Base-by-base conservation (phyloP, 2,113 vertebrate species). In the Pelodiscus sinensis region DNA sequence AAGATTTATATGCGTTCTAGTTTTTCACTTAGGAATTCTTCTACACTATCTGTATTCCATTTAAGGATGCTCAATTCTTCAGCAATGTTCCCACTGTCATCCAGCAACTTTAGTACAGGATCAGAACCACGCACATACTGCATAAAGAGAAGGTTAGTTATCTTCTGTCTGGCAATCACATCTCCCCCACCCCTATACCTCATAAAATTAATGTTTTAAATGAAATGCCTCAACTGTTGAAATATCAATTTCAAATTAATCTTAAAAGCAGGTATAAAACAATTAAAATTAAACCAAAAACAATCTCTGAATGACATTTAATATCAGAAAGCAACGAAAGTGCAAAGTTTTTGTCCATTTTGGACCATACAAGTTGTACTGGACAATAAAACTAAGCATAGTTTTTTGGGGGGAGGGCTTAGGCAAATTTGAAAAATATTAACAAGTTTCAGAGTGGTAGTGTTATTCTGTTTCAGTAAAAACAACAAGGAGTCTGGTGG, bases 51-150 rank as follows among this genome's bases (percentile, higher is more conserved):
- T 8, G 99, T 99, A 97, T 99, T 99, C 99, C 99, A 99, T 94
- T 99, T 99, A 97, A 99, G 98, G 98, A 99, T 99, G 98, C 99
- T 99, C 90, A 99, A 98, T 79, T 99, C 99, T 96, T 99, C 99
- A 92, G 99, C 99, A 75, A 99, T 99, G 98, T 99, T 99, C 99
- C 99, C 99, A 82, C 92, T 98, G 94, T 99, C 99, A 19, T 99
- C 99, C 98, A 99, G 97, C 95, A 99, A 99, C 98, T 99, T 99
- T 35, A 99, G 98, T 12, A 99, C 98, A 98, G 99, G 99, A 94
- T 99, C 99, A 56, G 99, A 99, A 96, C 99, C 99, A 96, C 99
- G 98, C 77, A 99, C 99, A 80, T 99, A 99, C 99, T 99, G 97
- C 5, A 83, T 54, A 87, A 62, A 82, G 14, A 84, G 8, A 9